Evolutionary conservation across 53 echinoderm and acorn worm species (phyloP).

Genomic region (Patiria pectinifera): DNA sequence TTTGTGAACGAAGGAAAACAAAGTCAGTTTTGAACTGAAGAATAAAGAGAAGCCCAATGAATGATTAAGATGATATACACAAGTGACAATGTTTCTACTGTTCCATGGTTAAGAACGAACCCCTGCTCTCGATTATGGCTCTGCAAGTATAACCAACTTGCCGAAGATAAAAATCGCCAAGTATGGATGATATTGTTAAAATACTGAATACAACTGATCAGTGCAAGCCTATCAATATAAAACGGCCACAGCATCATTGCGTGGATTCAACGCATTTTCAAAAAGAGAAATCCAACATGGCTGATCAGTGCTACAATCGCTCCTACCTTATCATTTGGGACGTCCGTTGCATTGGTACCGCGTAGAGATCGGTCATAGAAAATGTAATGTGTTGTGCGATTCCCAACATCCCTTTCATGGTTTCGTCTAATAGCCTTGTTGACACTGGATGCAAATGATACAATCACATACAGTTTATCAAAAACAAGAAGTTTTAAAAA

Average conservation of each 20-base stretch:
- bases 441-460: constrained; percentile 59
- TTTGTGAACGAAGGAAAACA: neutral
- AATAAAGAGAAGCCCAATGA: neutral
- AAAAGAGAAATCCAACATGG: neutral
- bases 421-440: constrained; percentile 82
- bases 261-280: neutral
- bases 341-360: constrained; percentile 67
- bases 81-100: no score
- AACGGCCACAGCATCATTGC: no score
- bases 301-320: neutral
- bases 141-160: no score
- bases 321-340: constrained; percentile 81
- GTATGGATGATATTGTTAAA: no score
- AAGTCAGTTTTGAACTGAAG: neutral
- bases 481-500: neutral
- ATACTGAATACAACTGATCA: no score
- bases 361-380: constrained; percentile 86
- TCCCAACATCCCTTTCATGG: constrained; percentile 82
- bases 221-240: no score
- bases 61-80: no score
- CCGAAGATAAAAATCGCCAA: no score
- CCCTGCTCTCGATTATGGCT: no score
- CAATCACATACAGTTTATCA: neutral
- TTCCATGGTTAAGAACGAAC: no score
- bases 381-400: constrained; percentile 86